Percentiles rank a stretch among this genome's conserved stretches.
Conservation (phyloP, 2,797 vertebrate species). For the Pangasius macronema region DNA sequence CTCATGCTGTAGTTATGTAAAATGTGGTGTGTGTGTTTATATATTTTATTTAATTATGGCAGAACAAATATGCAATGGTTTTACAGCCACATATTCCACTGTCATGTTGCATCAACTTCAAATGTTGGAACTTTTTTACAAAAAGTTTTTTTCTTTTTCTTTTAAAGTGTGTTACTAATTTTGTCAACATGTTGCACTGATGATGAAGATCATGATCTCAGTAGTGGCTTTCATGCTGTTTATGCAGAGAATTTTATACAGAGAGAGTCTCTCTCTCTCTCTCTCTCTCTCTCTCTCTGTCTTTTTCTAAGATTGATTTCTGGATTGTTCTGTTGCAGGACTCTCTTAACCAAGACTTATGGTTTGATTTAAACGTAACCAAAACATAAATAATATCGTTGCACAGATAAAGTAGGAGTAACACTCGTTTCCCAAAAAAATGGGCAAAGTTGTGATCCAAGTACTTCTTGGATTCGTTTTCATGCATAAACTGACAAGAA, state of each 20-base stretch:
- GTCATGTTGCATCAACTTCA: neutral
- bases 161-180: neutral
- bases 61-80: neutral
- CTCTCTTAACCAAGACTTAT: no score
- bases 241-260: neutral
- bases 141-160: neutral
- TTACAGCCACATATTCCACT: neutral
- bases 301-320: neutral
- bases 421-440: neutral
- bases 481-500: neutral
- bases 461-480: neutral
- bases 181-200: neutral
- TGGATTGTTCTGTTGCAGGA: neutral
- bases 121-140: neutral
- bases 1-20: neutral
- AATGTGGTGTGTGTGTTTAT: neutral
- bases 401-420: no score
- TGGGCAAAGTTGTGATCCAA: neutral
- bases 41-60: neutral
- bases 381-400: no score
- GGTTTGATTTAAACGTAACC: no score
- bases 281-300: neutral
- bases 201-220: neutral
- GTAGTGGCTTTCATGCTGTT: neutral
- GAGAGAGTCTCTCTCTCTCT: neutral